Evolutionary conservation across 2,888 invertebrate genomes (phyloP), one percentile per base, ranked within the genome.

Genomic region (Cyclophora punctaria): DNA sequence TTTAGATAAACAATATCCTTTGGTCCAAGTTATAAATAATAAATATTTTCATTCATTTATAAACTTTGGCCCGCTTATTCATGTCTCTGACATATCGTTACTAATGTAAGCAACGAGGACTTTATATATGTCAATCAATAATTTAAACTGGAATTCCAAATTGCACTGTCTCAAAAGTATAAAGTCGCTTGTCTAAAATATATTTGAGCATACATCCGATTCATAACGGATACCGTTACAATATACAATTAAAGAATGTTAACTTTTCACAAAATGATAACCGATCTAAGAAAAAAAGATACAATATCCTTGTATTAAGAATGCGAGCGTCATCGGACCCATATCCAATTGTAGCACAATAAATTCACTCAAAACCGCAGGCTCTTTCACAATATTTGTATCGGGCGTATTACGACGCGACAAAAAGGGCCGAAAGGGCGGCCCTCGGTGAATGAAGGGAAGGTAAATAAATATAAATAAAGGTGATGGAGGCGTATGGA

Each of bases 381-480:
- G 78, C 75, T 79, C 83, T 83, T 86, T 87, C 85, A 88, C 83
- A 88, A 87, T 87, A 86, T 88, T 88, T 87, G 86, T 87, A 81
- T 81, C 86, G 81, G 80, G 74, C 74, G 78, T 76, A 78, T 78
- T 78, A 75, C 72, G 71, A 71, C 65, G 78, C 78, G 83, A 81
- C 86, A 87, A 87, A 88, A 88, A 85, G 79, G 81, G 78, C 86
- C 84, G 85, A 86, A 86, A 85, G 82, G 88, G 84, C 86, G 85
- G 83, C 81, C 75, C 80, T 80, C 75, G 78, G 79, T 87, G 85
- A 87, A 87, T 87, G 87, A 86, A 87, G 84, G 85, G 86, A 85
- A 86, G 86, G 86, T 87, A 88, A 88, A 88, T 88, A 88, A 88
- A 87, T 85, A 88, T 86, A 87, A 88, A 87, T 88, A 86, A 87